These are phyloP conservation scores for Tetramorium parvispinum DNA, from an alignment of 1,140 invertebrate genomes.

Conservation along the genomic window DNA sequence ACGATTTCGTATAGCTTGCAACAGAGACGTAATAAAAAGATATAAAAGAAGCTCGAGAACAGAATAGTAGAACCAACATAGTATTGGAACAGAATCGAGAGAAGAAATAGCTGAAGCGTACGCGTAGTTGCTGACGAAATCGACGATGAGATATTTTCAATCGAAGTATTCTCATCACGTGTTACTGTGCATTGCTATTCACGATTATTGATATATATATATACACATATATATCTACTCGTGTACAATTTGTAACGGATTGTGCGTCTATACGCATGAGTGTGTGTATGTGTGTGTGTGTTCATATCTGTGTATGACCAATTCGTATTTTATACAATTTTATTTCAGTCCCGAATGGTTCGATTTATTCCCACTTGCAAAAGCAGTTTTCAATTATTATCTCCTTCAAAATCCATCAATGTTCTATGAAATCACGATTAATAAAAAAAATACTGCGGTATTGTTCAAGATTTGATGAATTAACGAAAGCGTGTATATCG, in stretches of 20 bases:
- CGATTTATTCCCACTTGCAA: not conserved
- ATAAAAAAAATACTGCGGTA: not conserved
- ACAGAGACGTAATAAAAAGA: constrained; percentile 66
- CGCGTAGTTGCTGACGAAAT: constrained; percentile 64
- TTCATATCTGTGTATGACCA: not conserved
- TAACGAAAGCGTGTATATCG: not conserved
- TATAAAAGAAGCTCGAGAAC: constrained; percentile 73
- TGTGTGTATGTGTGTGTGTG: not conserved
- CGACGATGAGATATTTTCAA: constrained; percentile 53
- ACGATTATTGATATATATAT: not conserved
- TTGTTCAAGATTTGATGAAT: not conserved
- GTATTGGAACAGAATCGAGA: constrained; percentile 48
- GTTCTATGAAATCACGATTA: not conserved
- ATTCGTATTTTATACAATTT: not conserved
- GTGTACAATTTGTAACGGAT: not conserved
- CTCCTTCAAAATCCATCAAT: not conserved
- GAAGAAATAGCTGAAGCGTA: constrained; percentile 67
- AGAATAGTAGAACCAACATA: constrained; percentile 55
- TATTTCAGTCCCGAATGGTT: not conserved
- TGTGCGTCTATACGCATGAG: constrained; percentile 14
- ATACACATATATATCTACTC: constrained; percentile 6
- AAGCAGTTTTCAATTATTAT: not conserved
- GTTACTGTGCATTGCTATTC: constrained; percentile 22
- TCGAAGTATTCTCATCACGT: constrained; percentile 52
- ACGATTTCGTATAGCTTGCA: constrained; percentile 72